Base-by-base conservation (phyloP, 2,113 vertebrate genomes). In the Alexandromys fortis region DNA sequence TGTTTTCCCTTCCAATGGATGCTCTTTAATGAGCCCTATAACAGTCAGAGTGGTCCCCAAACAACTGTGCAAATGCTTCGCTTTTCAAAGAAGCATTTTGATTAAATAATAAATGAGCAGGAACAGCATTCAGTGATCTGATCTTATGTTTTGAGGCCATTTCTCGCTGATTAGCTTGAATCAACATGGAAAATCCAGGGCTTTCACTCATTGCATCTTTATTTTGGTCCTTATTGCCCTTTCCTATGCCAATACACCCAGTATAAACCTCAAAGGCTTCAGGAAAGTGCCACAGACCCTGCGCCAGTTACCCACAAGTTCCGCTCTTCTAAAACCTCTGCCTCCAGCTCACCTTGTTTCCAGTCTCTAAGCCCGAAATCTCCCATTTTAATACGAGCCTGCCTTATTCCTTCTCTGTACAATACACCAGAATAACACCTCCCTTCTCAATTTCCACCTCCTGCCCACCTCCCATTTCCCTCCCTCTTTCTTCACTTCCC, bases 191-290 rank as follows among this genome's bases (percentile, higher is more conserved):
- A 96, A 96, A 90, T 67, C 17, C 28, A 88, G 26, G 49, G 33
- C n/a, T 73, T n/a, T 17, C 14, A 24, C 52, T 87, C 26, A 33
- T 81, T 19, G 24, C 35, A 68, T 77, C n/a, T 89, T 92, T 55
- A 75, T 95, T 94, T 93, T 79, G 58, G 90, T 65, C 33, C 86
- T 94, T 65, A 77, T 52, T 96, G 75, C 24, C 63, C 92, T 90
- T 89, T 82, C 82, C 68, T 13, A 70, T 94, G 33, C 63, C 77
- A 87, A 89, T 76, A 11, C 9, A 42, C 35, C 42, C 21, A 61
- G 26, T 38, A 92, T 79, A 94, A 78, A 94, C 79, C 82, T 81
- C 63, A 85, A 81, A 26, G 30, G 91, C 87, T 78, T 97, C 58
- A 78, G 79, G 70, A 95, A 92, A 67, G 26, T 24, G 73, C 91